phyloP scores from a whole-genome alignment of 2,113 vertebrate genomes.

The Pipra filicauda region DNA sequence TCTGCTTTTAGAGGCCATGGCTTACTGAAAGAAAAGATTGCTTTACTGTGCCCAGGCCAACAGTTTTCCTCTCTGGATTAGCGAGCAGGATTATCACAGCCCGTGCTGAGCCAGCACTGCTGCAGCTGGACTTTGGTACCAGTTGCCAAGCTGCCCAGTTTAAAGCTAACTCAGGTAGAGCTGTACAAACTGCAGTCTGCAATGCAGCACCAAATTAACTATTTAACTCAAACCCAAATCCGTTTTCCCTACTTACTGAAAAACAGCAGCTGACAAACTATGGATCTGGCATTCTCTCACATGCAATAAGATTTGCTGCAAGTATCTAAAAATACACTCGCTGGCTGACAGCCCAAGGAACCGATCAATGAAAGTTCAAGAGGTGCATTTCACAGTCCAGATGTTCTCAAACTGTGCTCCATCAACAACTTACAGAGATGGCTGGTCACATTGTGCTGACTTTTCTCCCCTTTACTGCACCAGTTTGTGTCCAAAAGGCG shows the following conservation, averaged over 20 bases:
- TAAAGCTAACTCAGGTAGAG: neutral
- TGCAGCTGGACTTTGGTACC: neutral
- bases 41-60: neutral
- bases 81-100: neutral
- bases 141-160: neutral
- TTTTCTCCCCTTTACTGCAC: neutral
- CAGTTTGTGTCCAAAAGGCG: neutral
- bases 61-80: neutral
- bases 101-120: neutral
- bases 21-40: neutral
- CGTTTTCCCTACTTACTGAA: neutral
- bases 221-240: neutral
- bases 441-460: neutral
- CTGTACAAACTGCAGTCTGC: neutral
- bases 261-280: conserved; percentile 18
- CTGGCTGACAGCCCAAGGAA: conserved; percentile 39
- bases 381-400: conserved; percentile 42
- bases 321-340: conserved; percentile 44
- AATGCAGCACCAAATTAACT: conserved; percentile 30
- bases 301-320: conserved; percentile 39
- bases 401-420: conserved; percentile 44
- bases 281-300: conserved; percentile 19
- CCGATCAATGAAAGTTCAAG: conserved; percentile 55
- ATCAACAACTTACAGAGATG: neutral
- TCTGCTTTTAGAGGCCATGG: neutral